Conservation (phyloP, 2,113 vertebrate species). For the Galemys pyrenaicus region DNA sequence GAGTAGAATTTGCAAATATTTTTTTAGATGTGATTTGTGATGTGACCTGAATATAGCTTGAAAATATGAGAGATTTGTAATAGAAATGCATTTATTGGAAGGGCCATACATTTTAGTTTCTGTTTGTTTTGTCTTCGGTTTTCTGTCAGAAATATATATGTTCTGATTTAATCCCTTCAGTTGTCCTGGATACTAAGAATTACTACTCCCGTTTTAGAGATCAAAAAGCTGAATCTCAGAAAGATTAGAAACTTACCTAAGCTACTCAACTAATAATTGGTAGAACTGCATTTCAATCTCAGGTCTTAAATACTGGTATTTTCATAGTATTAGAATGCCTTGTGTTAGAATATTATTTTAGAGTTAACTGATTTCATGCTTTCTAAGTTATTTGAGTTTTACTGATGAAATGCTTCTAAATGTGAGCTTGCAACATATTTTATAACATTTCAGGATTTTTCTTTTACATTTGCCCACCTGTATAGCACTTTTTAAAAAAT, state of each 20-base stretch:
- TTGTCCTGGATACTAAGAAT: not conserved
- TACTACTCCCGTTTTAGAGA: slow-evolving; percentile 29
- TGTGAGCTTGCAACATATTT: slow-evolving; percentile 36
- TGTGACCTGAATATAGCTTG: not conserved
- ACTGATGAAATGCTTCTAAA: slow-evolving; percentile 29
- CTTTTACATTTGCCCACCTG: not conserved
- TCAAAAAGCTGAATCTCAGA: slow-evolving; percentile 14
- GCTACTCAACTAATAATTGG: not conserved
- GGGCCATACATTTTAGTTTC: not conserved
- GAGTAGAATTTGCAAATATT: not conserved
- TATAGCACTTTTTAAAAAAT: not conserved
- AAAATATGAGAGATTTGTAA: not conserved
- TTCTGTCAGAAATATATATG: not conserved
- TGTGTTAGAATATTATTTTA: slow-evolving; percentile 3
- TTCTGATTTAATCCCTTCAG: not conserved
- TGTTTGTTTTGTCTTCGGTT: not conserved
- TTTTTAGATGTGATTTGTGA: slow-evolving; percentile 27
- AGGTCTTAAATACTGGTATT: not conserved
- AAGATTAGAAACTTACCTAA: not conserved
- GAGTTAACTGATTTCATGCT: slow-evolving; percentile 24
- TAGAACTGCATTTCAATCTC: not conserved
- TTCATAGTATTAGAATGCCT: not conserved
- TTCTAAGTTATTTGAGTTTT: slow-evolving; percentile 56
- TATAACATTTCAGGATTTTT: slow-evolving; percentile 16
- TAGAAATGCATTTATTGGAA: not conserved